Evolutionary conservation across 1,140 invertebrate species (phyloP).

Genomic region (Leptopilina boulardi): DNA sequence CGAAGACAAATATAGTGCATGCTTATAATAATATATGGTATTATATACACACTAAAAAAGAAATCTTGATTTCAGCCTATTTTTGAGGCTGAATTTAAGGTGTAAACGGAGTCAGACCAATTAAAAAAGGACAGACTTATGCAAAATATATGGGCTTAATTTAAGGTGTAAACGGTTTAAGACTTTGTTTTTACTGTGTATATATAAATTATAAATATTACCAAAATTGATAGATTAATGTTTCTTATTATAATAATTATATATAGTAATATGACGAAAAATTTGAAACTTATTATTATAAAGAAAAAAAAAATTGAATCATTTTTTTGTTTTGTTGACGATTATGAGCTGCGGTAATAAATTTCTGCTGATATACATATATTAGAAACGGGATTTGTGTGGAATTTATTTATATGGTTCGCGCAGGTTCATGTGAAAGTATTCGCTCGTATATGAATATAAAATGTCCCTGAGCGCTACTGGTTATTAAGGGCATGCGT

Average conservation of each 20-base stretch:
- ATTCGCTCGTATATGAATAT: background rate
- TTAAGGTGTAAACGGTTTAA: too few relatives aligned
- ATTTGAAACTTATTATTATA: too few relatives aligned
- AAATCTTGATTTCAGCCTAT: too few relatives aligned
- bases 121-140: too few relatives aligned
- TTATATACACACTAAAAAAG: too few relatives aligned
- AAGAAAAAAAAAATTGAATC: background rate
- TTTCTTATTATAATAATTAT: background rate
- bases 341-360: slow-evolving; percentile 1
- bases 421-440: slow-evolving; percentile 11
- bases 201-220: too few relatives aligned
- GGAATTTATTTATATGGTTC: background rate
- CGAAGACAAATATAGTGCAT: too few relatives aligned
- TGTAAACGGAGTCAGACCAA: too few relatives aligned
- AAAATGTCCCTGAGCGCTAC: slow-evolving; percentile 20
- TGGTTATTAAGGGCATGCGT: slow-evolving; percentile 1
- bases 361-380: slow-evolving; percentile 6
- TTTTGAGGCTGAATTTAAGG: too few relatives aligned
- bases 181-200: too few relatives aligned
- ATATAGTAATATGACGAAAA: background rate
- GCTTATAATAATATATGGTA: too few relatives aligned
- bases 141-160: too few relatives aligned
- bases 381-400: slow-evolving; percentile 8
- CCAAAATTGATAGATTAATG: background rate
- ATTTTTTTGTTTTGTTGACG: background rate